These are phyloP conservation scores for Fulica atra DNA, from an alignment of 2,113 vertebrate genomes.

Conservation along the genomic window DNA sequence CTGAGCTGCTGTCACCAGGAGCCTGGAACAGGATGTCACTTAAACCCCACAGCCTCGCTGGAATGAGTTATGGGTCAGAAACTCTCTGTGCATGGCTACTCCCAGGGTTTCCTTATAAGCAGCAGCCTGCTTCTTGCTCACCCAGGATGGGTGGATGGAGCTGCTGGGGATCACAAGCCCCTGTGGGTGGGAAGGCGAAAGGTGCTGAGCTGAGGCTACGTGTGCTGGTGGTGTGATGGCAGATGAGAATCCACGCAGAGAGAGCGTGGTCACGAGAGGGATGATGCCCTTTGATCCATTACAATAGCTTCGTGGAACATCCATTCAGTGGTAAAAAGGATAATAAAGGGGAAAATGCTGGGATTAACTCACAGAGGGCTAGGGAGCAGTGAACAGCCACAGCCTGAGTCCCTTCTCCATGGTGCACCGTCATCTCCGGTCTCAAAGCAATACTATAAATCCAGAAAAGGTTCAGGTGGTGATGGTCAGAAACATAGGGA, in stretches of 20 bases:
- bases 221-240: rapidly evolving
- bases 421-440: not conserved
- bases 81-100: rapidly evolving
- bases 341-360: not conserved
- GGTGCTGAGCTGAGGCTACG: not conserved
- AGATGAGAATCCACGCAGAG: not conserved
- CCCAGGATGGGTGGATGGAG: not conserved
- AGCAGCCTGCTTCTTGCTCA: not conserved
- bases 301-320: not conserved
- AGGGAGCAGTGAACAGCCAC: not conserved
- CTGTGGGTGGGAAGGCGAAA: not conserved
- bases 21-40: not conserved
- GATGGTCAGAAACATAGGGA: not conserved
- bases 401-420: not conserved
- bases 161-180: not conserved
- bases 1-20: not conserved
- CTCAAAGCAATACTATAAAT: not conserved
- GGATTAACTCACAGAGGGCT: not conserved
- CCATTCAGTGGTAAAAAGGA: not conserved
- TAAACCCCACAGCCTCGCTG: not conserved
- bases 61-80: not conserved
- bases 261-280: not conserved
- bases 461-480: not conserved
- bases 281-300: not conserved
- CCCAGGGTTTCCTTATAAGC: not conserved